Conservation (phyloP, 64 coral and sea anemone species). For the Stichodactyla mertensii region DNA sequence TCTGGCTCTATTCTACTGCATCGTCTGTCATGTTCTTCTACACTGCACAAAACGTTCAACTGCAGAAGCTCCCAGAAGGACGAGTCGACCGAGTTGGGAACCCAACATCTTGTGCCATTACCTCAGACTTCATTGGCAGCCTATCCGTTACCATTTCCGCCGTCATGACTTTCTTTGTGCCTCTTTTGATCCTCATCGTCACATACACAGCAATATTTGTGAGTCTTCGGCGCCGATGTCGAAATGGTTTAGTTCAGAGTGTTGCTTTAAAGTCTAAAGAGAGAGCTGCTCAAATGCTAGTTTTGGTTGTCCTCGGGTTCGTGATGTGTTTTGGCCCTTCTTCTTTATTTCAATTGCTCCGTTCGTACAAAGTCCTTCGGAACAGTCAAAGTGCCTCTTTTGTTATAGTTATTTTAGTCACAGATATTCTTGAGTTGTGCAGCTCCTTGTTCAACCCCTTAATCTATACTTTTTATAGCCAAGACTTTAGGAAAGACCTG, state of each 20-base stretch:
- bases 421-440: neutral
- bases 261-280: neutral
- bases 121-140: neutral
- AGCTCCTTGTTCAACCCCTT: neutral
- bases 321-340: neutral
- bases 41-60: neutral
- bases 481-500: neutral
- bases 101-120: neutral
- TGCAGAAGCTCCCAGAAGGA: neutral
- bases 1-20: neutral
- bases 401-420: neutral
- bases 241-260: neutral
- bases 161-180: neutral
- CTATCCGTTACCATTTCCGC: neutral
- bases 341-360: neutral
- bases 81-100: neutral
- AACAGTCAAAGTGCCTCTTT: neutral
- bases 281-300: neutral
- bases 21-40: neutral
- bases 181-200: neutral
- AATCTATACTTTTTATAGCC: constrained; percentile 1
- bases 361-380: neutral
- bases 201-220: constrained; percentile 13
- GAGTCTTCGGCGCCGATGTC: neutral
- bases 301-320: neutral